A percentile compares a stretch with the other conserved stretches of the same genome.
These are phyloP conservation scores for Petrocephalus schoutedeni DNA, from an alignment of 2,797 vertebrate species.

Conservation along the genomic window DNA sequence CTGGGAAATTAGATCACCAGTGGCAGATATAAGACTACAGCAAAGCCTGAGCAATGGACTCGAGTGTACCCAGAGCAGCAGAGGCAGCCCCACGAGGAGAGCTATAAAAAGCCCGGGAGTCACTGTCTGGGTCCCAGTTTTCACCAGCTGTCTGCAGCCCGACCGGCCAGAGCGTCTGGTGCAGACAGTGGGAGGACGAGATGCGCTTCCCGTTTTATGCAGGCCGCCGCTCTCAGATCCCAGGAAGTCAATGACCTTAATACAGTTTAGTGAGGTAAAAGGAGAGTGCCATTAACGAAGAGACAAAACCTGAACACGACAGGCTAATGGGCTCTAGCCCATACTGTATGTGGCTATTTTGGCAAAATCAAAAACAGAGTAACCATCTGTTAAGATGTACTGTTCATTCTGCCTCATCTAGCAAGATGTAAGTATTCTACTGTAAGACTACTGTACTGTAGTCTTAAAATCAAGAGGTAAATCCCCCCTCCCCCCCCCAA, in stretches of 20 bases:
- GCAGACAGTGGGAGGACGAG: background rate
- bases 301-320: background rate
- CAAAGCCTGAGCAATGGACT: background rate
- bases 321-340: background rate
- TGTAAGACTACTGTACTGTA: background rate
- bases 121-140: conserved; percentile 48
- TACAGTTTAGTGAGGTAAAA: background rate
- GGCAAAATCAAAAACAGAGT: background rate
- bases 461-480: background rate
- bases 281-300: background rate
- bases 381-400: background rate
- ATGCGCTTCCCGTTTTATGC: background rate
- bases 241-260: background rate
- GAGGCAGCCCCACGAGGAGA: conserved; percentile 47
- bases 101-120: conserved; percentile 58
- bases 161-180: background rate
- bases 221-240: background rate
- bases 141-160: conserved; percentile 27
- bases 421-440: background rate
- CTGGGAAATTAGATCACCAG: background rate
- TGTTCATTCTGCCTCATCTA: background rate
- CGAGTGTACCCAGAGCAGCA: conserved; percentile 44
- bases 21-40: background rate
- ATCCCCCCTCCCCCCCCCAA: background rate
- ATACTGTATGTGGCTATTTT: background rate